Conservation (phyloP, 2,113 vertebrate genomes). For the Oncorhynchus gorbuscha region DNA sequence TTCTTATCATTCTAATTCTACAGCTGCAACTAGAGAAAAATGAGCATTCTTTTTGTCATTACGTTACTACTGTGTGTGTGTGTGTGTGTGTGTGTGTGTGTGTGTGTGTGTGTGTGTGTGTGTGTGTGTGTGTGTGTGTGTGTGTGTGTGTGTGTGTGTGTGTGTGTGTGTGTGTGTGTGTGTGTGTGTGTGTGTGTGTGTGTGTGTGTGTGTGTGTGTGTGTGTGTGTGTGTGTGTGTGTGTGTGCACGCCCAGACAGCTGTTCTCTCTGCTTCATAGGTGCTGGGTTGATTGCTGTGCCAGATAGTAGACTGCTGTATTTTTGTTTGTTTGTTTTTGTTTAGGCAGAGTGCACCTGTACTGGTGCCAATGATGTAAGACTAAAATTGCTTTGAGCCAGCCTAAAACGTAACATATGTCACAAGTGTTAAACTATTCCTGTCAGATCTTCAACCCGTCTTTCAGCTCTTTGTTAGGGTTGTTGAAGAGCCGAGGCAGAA, state of each 20-base stretch:
- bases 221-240: too few species aligned
- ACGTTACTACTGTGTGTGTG: neutral
- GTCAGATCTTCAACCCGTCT: neutral
- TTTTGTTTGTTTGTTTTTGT: constrained; percentile 2
- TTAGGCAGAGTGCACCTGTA: neutral
- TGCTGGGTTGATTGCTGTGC: constrained; percentile 16
- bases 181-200: neutral
- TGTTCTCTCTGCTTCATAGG: constrained; percentile 9
- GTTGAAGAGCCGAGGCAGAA: constrained; percentile 5
- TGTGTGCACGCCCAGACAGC: constrained; percentile 12
- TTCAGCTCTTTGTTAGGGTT: constrained; percentile 14
- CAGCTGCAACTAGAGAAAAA: too few species aligned
- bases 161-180: neutral
- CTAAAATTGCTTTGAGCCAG: neutral
- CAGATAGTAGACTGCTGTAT: neutral
- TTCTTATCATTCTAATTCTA: too few species aligned
- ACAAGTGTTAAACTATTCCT: neutral
- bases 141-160: neutral
- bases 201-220: neutral
- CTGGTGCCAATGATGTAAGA: neutral
- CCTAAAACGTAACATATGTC: neutral
- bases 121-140: too few species aligned
- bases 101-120: neutral
- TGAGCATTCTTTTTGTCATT: too few species aligned
- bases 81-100: neutral